These are phyloP conservation scores for Seriola aureovittata DNA, from an alignment of 2,113 vertebrate genomes.

Conservation along the genomic window DNA sequence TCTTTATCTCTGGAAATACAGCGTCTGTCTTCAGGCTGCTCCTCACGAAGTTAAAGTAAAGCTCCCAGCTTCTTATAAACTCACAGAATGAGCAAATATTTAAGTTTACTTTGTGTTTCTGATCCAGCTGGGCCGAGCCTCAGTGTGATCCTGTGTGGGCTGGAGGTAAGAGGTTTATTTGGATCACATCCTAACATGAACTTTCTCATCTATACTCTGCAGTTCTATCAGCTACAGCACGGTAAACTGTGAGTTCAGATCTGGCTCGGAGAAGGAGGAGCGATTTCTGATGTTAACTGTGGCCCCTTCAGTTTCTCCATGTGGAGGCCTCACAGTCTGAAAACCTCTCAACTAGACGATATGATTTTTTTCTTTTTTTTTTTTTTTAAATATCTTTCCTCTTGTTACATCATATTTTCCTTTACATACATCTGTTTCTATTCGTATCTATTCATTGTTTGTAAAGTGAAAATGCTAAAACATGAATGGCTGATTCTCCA, in stretches of 20 bases:
- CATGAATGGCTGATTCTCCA: background rate
- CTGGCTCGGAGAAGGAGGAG: too few species aligned
- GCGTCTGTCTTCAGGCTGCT: too few species aligned
- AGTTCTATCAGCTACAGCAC: background rate
- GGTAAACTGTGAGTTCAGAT: background rate
- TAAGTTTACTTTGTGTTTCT: background rate
- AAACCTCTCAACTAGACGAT: background rate
- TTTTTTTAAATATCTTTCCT: background rate
- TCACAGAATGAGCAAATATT: background rate
- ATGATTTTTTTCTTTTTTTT: too few species aligned
- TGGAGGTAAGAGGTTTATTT: too few species aligned
- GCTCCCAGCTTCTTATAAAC: too few species aligned
- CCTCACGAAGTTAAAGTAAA: too few species aligned
- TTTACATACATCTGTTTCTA: background rate
- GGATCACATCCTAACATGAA: too few species aligned
- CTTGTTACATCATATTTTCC: background rate
- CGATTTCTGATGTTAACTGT: too few species aligned
- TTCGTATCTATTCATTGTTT: background rate
- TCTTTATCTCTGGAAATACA: too few species aligned
- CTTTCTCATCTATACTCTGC: too few species aligned
- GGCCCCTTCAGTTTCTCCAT: background rate
- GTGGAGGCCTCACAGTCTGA: background rate
- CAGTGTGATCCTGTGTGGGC: too few species aligned
- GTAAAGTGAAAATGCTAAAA: constrained; percentile 3
- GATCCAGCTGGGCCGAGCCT: background rate